Base-by-base conservation (phyloP, 2,113 vertebrate genomes). In the Agelaius phoeniceus region DNA sequence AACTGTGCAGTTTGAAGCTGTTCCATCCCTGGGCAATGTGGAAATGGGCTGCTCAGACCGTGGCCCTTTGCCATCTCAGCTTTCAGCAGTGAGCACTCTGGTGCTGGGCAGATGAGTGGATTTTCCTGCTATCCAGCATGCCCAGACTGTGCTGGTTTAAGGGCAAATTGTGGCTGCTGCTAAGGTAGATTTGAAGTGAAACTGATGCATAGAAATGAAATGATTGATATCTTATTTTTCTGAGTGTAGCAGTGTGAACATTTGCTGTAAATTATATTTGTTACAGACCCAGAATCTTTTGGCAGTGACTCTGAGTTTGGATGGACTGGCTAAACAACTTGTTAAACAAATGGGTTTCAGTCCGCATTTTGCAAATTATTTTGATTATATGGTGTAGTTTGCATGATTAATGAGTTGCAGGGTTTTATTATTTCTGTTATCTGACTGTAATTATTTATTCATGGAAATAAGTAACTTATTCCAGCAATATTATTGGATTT, bases 221-320 rank as follows among this genome's bases (percentile, higher is more conserved):
- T 80, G 51, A 74, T 72, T 86, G 51, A 63, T 80, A 74, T 39
- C 48, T 68, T 82, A 41, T 86, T 91, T 97, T 89, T 93, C 59
- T 90, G 72, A 93, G 84, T 6, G 2, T 57, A 71, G 15, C 44
- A 54, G 8, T 74, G n/a, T 79, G 90, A 96, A 76, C 72, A 86
- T 90, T 96, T 86, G 68, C 76, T 84, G 41, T 88, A 85, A 83
- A 90, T 90, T 71, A 5, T n/a, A 22, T 88, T 93, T 94, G 79
- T 86, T 88, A 93, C 79, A 90, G 75, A 78, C 79, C 43, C 65
- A 80, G 87, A 85, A 35, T 83, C 79, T 86, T 88, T 93, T 93
- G 93, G 75, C 93, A 77, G 39, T 31, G 82, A 23, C 35, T 55
- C 61, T 24, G 52, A 43, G 72, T 75, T 94, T 86, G 92, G 65